Base-by-base conservation (phyloP, 2,888 invertebrate species). In the Dryocosmus kuriphilus region DNA sequence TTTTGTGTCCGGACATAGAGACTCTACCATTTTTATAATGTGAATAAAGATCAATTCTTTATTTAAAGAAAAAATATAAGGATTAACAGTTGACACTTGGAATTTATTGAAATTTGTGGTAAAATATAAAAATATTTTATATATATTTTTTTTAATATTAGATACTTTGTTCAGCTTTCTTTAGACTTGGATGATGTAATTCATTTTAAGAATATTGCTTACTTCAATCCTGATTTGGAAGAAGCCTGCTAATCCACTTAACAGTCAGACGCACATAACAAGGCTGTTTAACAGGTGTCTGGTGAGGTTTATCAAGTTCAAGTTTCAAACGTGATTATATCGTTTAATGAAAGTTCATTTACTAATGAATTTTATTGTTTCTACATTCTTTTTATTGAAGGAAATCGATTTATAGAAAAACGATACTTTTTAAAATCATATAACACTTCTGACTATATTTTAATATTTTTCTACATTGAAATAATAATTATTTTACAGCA, bases 251-350 rank as follows among this genome's bases (percentile, higher is more conserved):
- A 19, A 63, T 63, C 38, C 35, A 38, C 35, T 63, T 35, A 35
- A 9, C 0, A 63, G 22, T 63, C 38, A 35, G 35, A 38, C 38
- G 22, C 19, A 32, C 7, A 22, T 16, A 62, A 30, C 38, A 63
- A 63, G 35, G 38, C 22, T 22, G n/a, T n/a, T 32, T 63, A 35
- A 63, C 38, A 63, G 63, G 35, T 63, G 22, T 38, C 22, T 22
- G n/a, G 63, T 38, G 63, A 35, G 63, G 38, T 11, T 38, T 63
- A n/a, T 63, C 38, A 11, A n/a, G 63, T 63, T 5, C 14, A 63
- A 63, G 38, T 63, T 35, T 35, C 22, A 22, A 63, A 63, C 11
- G 22, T 22, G 63, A 63, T 63, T 35, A 38, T 35, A 38, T 63
- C 38, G 22, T 38, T 38, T 2, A 9, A 3, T 8, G 8, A 55